These are phyloP conservation scores for Nomada hirtipes DNA, from an alignment of 2,888 invertebrate species.

Conservation along the genomic window DNA sequence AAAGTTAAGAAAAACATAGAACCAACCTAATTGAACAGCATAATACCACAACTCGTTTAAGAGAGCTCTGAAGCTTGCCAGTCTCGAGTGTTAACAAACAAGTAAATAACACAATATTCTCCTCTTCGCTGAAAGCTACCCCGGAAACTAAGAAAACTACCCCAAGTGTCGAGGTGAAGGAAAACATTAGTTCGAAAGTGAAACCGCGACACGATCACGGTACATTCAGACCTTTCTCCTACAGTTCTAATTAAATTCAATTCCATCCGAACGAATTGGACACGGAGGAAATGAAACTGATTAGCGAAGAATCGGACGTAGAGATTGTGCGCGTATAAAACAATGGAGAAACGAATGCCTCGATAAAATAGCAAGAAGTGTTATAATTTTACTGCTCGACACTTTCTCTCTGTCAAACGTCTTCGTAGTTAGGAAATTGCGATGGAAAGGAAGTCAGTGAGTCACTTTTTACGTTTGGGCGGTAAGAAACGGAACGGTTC, in stretches of 20 bases:
- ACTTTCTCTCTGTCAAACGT: slow-evolving; percentile 49
- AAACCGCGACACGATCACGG: neutral
- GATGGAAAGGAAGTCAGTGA: slow-evolving; percentile 26
- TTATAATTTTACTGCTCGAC: slow-evolving; percentile 4
- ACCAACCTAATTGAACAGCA: slow-evolving; percentile 4
- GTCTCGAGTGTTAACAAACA: neutral
- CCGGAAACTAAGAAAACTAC: neutral
- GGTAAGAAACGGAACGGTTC: neutral
- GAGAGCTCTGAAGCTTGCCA: neutral
- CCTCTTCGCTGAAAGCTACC: neutral
- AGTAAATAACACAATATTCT: neutral
- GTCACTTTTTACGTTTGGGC: neutral
- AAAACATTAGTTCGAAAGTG: neutral
- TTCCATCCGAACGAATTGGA: neutral
- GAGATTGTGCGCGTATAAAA: neutral
- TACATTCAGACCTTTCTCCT: no score
- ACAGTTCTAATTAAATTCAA: neutral
- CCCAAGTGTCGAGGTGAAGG: neutral
- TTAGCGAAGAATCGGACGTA: neutral
- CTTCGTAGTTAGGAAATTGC: slow-evolving; percentile 31
- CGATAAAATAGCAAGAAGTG: slow-evolving; percentile 16
- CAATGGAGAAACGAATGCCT: neutral
- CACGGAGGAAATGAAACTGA: neutral
- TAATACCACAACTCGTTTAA: neutral
- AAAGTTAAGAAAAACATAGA: neutral